A percentile compares a stretch with the other conserved stretches of the same genome.
Evolutionary conservation across 2,797 vertebrate genomes (phyloP).

Genomic region (Tenualosa thibaudeaui): DNA sequence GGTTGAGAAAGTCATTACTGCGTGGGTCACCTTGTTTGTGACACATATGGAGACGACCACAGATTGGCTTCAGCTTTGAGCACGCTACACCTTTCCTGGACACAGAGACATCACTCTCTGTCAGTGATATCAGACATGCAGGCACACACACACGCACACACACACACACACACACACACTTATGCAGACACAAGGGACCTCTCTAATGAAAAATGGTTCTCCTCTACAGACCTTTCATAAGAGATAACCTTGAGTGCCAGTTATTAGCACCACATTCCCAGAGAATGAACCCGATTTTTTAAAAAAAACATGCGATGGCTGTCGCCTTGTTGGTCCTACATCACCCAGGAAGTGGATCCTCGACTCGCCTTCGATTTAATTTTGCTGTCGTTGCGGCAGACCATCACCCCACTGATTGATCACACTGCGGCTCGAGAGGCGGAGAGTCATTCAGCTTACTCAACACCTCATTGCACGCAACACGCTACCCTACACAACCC

Average conservation of each 20-base stretch:
- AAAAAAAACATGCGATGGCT: background rate
- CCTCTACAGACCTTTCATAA: constrained; percentile 24
- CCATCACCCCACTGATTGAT: constrained; percentile 52
- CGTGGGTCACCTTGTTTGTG: constrained; percentile 50
- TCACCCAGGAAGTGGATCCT: background rate
- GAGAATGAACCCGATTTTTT: background rate
- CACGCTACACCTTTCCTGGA: constrained; percentile 38
- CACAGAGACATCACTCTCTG: constrained; percentile 35
- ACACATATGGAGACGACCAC: constrained; percentile 36
- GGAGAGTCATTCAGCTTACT: constrained; percentile 35
- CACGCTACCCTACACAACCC: background rate
- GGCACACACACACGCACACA: background rate
- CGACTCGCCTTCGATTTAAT: background rate
- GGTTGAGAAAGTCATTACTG: constrained; percentile 52
- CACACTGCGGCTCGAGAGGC: constrained; percentile 23
- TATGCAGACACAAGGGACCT: background rate
- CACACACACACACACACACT: background rate
- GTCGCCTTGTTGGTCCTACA: background rate
- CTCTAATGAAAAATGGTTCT: constrained; percentile 39
- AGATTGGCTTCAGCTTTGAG: constrained; percentile 40
- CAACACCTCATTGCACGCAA: constrained; percentile 34
- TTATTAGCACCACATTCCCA: constrained; percentile 19
- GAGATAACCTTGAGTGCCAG: constrained; percentile 46
- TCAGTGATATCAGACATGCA: background rate
- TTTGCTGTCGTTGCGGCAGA: constrained; percentile 4